A percentile compares a stretch with the other conserved stretches of the same genome.
Conservation (phyloP, 92 coral and sea anemone genomes). For the Bergia puertoricense region DNA sequence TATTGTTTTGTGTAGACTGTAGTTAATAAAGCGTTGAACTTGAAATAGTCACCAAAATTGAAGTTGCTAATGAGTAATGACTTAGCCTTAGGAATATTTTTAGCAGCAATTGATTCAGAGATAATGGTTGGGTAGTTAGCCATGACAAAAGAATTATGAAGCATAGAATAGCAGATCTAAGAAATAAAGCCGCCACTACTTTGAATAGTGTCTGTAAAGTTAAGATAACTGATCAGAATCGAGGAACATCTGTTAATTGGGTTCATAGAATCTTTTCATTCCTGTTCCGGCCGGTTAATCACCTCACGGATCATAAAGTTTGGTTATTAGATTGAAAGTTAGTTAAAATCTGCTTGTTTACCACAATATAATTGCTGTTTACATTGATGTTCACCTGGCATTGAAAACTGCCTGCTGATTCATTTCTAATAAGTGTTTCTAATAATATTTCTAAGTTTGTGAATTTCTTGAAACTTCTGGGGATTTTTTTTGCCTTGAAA, state of each 20-base stretch:
- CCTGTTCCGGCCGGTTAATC: not conserved
- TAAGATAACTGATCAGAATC: not conserved
- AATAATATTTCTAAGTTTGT: not conserved
- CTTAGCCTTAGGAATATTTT: not conserved
- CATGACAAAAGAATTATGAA: constrained; percentile 6
- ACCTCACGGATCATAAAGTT: not conserved
- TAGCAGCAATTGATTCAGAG: not conserved
- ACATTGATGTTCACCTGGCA: constrained; percentile 3
- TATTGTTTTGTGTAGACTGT: not conserved
- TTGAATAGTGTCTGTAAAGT: not conserved
- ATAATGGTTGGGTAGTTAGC: not conserved
- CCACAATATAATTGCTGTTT: constrained; percentile 13
- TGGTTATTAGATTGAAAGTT: not conserved
- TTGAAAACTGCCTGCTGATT: constrained; percentile 1
- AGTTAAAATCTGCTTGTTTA: not conserved
- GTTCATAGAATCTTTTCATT: not conserved
- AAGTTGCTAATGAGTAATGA: not conserved
- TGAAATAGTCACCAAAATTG: not conserved
- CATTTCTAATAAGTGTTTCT: too few species aligned
- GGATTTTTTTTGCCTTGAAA: too few species aligned
- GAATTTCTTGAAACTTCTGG: not conserved
- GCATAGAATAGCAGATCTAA: not conserved
- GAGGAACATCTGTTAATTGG: not conserved
- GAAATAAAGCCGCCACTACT: not conserved
- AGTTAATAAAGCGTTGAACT: not conserved